Evolutionary conservation across 2,888 invertebrate genomes (phyloP).

Genomic region (Drosophila phalerata): DNA sequence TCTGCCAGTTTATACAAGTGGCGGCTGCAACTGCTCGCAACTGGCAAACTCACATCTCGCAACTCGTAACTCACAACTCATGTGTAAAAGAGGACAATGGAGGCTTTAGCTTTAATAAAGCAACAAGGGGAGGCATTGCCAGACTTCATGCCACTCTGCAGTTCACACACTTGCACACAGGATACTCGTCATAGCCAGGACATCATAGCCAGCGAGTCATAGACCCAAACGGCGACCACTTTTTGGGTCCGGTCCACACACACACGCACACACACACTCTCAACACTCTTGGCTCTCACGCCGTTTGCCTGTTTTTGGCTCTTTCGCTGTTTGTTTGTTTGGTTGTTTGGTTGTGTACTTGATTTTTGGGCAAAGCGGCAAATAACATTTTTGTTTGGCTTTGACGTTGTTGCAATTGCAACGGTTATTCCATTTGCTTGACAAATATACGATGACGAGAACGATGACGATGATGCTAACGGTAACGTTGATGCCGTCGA

Average conservation of each 20-base stretch:
- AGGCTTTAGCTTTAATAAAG: conserved; percentile 80
- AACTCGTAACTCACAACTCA: conserved; percentile 49
- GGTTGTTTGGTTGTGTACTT: conserved; percentile 72
- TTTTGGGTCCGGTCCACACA: conserved; percentile 47
- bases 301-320: conserved; percentile 43
- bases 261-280: conserved; percentile 26
- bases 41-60: conserved; percentile 21
- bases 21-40: conserved; percentile 23
- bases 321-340: conserved; percentile 40
- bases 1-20: conserved; percentile 61
- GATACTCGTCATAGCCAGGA: conserved; percentile 23
- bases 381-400: conserved; percentile 80
- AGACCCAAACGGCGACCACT: conserved; percentile 56
- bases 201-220: conserved; percentile 27
- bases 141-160: conserved; percentile 8
- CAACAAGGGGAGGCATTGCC: conserved; percentile 56
- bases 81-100: conserved; percentile 76
- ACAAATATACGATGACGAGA: conserved; percentile 72
- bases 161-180: conserved; percentile 23
- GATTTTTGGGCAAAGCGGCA: conserved; percentile 80
- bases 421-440: conserved; percentile 81
- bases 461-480: conserved; percentile 11
- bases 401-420: conserved; percentile 80
- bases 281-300: conserved; percentile 17
- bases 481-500: conserved; percentile 12